These are phyloP conservation scores for Semnornis frantzii DNA, from an alignment of 2,113 vertebrate genomes.

Conservation along the genomic window DNA sequence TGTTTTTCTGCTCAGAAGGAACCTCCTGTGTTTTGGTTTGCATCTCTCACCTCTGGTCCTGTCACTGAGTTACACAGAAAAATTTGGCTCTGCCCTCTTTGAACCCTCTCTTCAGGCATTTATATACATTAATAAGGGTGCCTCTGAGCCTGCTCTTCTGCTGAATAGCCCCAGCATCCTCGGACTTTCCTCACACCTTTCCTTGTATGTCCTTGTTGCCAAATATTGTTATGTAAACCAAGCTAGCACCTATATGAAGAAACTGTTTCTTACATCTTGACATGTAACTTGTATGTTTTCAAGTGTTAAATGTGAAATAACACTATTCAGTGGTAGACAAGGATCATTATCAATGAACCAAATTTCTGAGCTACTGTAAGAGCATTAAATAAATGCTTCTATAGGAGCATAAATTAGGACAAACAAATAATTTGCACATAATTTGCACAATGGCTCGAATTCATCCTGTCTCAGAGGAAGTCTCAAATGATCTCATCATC, in stretches of 20 bases:
- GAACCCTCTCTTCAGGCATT: too few species aligned
- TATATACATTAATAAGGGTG: too few species aligned
- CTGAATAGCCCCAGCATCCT: too few species aligned
- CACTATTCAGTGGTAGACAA: not conserved
- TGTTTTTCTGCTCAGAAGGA: not conserved
- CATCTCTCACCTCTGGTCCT: not conserved
- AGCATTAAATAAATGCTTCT: not conserved
- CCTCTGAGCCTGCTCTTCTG: too few species aligned
- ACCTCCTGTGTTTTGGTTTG: not conserved
- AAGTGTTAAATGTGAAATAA: not conserved
- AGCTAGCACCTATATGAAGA: not conserved
- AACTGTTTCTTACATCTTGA: not conserved
- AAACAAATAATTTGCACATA: not conserved
- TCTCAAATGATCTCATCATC: not conserved
- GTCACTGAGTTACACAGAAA: not conserved
- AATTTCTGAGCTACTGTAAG: not conserved
- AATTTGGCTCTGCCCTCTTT: too few species aligned
- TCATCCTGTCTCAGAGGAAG: not conserved
- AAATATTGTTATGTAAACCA: not conserved
- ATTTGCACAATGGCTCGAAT: not conserved
- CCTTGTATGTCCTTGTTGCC: not conserved
- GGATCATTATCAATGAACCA: not conserved
- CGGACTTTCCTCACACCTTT: not conserved
- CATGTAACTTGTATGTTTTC: not conserved
- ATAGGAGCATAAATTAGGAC: not conserved